A percentile compares a stretch with the other conserved stretches of the same genome.
Conservation (phyloP, 2,797 vertebrate genomes). For the Cryptoblepharus egeriae region DNA sequence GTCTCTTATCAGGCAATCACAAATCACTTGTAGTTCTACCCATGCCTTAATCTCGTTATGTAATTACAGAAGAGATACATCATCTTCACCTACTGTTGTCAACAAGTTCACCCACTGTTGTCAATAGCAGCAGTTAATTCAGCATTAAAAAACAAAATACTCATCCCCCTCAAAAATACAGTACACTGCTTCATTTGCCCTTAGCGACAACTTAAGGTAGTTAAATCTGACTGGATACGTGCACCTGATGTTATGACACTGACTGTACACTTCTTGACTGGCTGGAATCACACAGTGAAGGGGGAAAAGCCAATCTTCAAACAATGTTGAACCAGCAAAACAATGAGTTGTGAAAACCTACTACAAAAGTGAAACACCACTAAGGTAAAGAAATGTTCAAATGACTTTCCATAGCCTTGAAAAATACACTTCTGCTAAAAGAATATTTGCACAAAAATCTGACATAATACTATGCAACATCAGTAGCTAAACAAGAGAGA, state of each 20-base stretch:
- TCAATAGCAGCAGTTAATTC: too few relatives aligned
- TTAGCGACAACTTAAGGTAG: neutral
- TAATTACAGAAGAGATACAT: neutral
- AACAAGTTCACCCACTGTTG: too few relatives aligned
- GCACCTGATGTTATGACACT: neutral
- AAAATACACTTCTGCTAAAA: neutral
- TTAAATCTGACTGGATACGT: too few relatives aligned
- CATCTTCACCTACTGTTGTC: neutral
- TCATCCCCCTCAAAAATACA: neutral
- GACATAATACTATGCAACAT: neutral
- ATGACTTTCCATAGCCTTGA: neutral
- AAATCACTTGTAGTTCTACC: neutral
- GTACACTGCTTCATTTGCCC: neutral
- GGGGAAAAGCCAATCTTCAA: neutral
- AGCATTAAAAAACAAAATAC: too few relatives aligned
- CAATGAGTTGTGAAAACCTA: neutral
- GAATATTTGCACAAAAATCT: neutral
- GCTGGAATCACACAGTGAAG: neutral
- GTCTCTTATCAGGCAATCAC: neutral
- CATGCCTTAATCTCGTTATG: neutral
- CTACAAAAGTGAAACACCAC: neutral
- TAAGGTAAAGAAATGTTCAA: neutral
- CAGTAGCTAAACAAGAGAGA: slow-evolving; percentile 22
- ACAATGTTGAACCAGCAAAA: neutral
- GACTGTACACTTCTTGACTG: neutral